A percentile compares a stretch with the other conserved stretches of the same genome.
Conservation (phyloP, 1,140 invertebrate genomes). For the Arion vulgaris region DNA sequence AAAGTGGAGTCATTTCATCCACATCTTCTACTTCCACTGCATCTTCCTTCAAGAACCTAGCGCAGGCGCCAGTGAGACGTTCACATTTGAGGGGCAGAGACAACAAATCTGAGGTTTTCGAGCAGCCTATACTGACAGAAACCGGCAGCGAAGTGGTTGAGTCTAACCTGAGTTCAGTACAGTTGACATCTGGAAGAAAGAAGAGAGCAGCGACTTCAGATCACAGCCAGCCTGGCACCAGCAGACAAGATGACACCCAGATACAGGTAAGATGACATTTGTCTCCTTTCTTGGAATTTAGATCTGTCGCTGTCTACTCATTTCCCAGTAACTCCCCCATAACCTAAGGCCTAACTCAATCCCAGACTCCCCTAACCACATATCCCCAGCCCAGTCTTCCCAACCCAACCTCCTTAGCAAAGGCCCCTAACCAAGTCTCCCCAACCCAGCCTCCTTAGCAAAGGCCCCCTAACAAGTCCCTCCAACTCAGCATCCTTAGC, state of each 20-base stretch:
- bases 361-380: too few species aligned
- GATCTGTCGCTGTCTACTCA: neutral
- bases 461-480: too few species aligned
- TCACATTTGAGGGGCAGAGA: neutral
- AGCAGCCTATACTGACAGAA: neutral
- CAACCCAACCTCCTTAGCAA: too few species aligned
- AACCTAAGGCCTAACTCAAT: too few species aligned
- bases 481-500: too few species aligned
- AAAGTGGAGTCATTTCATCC: neutral
- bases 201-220: neutral
- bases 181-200: neutral
- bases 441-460: too few species aligned
- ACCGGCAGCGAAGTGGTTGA: neutral
- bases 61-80: neutral
- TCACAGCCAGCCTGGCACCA: neutral
- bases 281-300: neutral
- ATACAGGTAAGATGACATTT: neutral
- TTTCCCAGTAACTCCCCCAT: too few species aligned
- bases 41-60: neutral
- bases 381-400: too few species aligned
- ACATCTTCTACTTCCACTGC: neutral
- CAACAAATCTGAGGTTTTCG: neutral
- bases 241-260: neutral
- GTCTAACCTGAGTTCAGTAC: neutral
- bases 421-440: too few species aligned